Base-by-base conservation (phyloP, 2,113 vertebrate genomes). In the Galeopterus variegatus region DNA sequence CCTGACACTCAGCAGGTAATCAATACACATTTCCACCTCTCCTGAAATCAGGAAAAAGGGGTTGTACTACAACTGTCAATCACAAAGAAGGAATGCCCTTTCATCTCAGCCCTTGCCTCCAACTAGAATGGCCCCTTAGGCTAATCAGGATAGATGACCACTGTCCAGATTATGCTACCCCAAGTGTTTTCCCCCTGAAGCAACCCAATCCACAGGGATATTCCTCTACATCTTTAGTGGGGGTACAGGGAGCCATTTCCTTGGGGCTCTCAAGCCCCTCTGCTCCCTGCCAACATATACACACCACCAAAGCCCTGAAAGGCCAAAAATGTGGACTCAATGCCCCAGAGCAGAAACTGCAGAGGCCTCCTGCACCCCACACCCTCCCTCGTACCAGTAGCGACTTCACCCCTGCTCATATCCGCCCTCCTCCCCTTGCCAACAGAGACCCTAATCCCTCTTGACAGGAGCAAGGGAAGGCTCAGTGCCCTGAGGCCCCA, bases 391-490 rank as follows among this genome's bases (percentile, higher is more conserved):
- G 1, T 24, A 31, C 45, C 33, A 14, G 41, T 0, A 48, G 72
- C 2, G 3, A 73, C 87, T 95, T 64, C 82, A 84, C 33, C 67
- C 62, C 73, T 54, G 41, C 69, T 72, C 19, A 15, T 8, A 77
- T 23, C 79, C 6, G 1, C 91, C 56, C 73, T 83, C 45, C 75
- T 62, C 9, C n/a, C 33, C 67, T 73, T 72, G n/a, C 69, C 95
- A 97, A 64, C 33, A 83, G 18, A 94, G 83, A 95, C 86, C 95
- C 93, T 97, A 90, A 97, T 93, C 92, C 86, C 70, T 94, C 65
- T 84, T 91, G 94, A 93, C 89, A 96, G 87, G 48, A 95, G 48
- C 89, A 58, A 76, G 8, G 45, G 62, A 96, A 62, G 88, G 72
- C 65, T 79, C 85, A 73, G 64, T n/a, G 70, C 90, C 92, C 69